Conservation (phyloP, 2,797 vertebrate genomes). For the Spinus olivaceus region DNA sequence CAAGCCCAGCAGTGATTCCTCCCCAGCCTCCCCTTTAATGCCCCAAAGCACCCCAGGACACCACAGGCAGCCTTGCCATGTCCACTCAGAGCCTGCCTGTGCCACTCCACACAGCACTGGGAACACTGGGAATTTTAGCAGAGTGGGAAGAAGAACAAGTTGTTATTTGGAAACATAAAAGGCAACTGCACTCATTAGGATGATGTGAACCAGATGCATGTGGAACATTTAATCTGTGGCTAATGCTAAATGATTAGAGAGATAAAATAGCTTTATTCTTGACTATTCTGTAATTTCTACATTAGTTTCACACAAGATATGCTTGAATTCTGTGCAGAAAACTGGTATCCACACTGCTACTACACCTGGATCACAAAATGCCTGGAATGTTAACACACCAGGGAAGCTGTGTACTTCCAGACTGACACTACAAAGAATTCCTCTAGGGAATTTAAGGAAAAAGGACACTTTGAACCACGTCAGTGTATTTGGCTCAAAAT, state of each 20-base stretch:
- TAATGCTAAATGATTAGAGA: background rate
- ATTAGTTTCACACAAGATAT: background rate
- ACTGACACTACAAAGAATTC: background rate
- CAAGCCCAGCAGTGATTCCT: background rate
- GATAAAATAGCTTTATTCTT: background rate
- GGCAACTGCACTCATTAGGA: background rate
- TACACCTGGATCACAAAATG: background rate
- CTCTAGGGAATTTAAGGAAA: background rate
- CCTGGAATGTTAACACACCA: background rate
- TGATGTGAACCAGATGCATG: background rate
- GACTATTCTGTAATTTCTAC: background rate
- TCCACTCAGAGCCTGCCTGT: background rate
- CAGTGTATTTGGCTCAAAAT: background rate
- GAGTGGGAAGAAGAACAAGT: background rate
- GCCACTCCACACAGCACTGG: background rate
- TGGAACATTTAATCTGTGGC: background rate
- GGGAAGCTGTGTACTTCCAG: background rate
- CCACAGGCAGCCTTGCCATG: rapidly evolving
- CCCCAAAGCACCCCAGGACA: background rate
- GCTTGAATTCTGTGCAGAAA: background rate
- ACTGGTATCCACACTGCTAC: background rate
- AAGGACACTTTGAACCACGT: background rate
- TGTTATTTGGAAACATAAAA: background rate
- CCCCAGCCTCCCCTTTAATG: background rate
- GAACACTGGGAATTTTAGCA: background rate